Conservation (phyloP, 1,140 invertebrate species). For the Uloborus diversus region DNA sequence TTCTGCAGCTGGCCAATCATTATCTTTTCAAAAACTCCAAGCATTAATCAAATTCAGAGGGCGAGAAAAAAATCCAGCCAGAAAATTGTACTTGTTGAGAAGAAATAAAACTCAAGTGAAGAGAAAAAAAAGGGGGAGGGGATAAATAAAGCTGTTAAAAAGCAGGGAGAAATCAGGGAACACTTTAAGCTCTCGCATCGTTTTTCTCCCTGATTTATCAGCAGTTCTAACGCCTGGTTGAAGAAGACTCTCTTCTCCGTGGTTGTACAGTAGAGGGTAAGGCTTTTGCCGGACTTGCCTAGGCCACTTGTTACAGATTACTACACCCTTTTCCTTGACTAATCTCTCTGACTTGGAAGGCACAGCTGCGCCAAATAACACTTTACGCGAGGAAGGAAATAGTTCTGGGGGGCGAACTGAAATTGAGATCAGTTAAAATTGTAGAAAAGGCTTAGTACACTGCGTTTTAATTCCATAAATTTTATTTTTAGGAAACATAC, state of each 20-base stretch:
- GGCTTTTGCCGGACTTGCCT: background rate
- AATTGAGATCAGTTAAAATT: slow-evolving; percentile 4
- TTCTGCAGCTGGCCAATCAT: slow-evolving; percentile 27
- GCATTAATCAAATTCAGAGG: slow-evolving; percentile 27
- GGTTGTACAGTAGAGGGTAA: background rate
- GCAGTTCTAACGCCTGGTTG: slow-evolving; percentile 15
- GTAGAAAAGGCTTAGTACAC: no score
- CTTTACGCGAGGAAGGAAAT: slow-evolving; percentile 39
- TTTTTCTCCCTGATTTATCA: slow-evolving; percentile 41
- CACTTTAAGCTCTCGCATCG: background rate
- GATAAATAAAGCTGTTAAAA: slow-evolving; percentile 33
- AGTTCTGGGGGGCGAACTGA: slow-evolving; percentile 6
- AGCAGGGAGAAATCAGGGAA: slow-evolving; percentile 10
- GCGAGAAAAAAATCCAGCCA: slow-evolving; percentile 1
- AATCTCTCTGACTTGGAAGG: slow-evolving; percentile 25
- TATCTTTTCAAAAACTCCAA: slow-evolving; percentile 32
- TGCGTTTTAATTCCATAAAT: no score
- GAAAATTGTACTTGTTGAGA: slow-evolving; percentile 42
- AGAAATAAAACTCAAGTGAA: background rate
- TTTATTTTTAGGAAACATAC: no score
- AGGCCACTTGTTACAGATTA: slow-evolving; percentile 51
- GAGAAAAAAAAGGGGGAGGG: background rate
- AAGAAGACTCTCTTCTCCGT: background rate
- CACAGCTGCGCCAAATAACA: slow-evolving; percentile 49
- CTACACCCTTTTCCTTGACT: slow-evolving; percentile 35